Base-by-base conservation (phyloP, 2,113 vertebrate species). In the Pelvicachromis taeniatus region DNA sequence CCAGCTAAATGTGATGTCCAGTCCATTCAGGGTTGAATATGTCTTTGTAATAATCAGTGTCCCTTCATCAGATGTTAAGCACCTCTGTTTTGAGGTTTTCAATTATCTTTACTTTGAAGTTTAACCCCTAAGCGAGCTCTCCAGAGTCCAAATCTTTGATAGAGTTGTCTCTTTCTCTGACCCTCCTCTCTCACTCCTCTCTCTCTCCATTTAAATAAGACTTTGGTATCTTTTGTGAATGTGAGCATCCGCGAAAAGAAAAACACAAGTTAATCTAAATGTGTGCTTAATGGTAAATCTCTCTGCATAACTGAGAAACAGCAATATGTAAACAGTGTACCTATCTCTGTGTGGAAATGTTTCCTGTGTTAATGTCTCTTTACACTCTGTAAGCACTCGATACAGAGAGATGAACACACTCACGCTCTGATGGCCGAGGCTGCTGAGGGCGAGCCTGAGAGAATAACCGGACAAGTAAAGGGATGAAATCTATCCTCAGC, bases 301-400 rank as follows among this genome's bases (percentile, higher is more conserved):
- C 83, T 91, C 83, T 91, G 84, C 78, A 59, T 88, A 80, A 85
- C 65, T 86, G 68, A 58, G 68, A 89, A 91, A 91, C 80, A 89
- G 87, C 92, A 93, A 93, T 93, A 90, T 93, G 87, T 93, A 81
- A 88, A 87, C 85, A 80, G 73, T 82, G 85, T 93, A 83, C 59
- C 84, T 80, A 77, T 82, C 87, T 91, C 50, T 87, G 78, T 94
- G 85, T 95, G 89, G 89, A 89, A 70, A 87, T 80, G 80, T 78
- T 85, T 92, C 81, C 59, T 86, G 90, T 89, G 55, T 80, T 87
- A 5, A 58, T 87, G 80, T 91, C 73, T 88, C 68, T 52, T 80
- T 77, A 70, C 83, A 85, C 84, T 80, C 79, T 83, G 80, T 80
- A 80, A 91, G 85, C 88, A 91, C 92, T 88, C n/a, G 56, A 63